These are phyloP conservation scores for Phallusia fumigata DNA, from an alignment of 23 tunicate species.

Conservation along the genomic window DNA sequence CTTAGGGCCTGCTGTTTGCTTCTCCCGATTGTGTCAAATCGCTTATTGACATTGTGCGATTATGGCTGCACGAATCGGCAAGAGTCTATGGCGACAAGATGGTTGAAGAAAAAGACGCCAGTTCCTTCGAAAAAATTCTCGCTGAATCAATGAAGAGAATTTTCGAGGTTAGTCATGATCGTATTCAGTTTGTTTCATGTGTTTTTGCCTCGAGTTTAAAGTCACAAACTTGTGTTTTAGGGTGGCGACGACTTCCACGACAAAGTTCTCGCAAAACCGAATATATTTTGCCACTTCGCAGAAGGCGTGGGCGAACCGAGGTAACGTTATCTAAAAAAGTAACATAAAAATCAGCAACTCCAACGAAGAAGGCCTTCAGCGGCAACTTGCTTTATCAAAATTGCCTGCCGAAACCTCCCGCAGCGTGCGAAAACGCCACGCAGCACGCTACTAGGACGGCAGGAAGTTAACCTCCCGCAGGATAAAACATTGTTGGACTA, in stretches of 20 bases:
- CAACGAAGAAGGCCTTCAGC: too few relatives aligned
- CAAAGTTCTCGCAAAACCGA: slow-evolving; percentile 67
- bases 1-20: slow-evolving; percentile 82
- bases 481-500: too few relatives aligned
- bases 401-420: too few relatives aligned
- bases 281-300: slow-evolving; percentile 87
- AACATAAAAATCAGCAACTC: too few relatives aligned
- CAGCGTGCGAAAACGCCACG: too few relatives aligned
- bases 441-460: too few relatives aligned
- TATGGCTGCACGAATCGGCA: slow-evolving; percentile 86
- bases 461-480: too few relatives aligned
- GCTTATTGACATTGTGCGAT: slow-evolving; percentile 53
- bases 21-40: slow-evolving; percentile 72
- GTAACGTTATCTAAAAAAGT: slow-evolving; percentile 1
- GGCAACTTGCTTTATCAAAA: too few relatives aligned
- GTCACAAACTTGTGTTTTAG: slow-evolving; percentile 17
- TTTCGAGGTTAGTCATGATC: slow-evolving; percentile 60
- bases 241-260: slow-evolving; percentile 80
- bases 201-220: too few relatives aligned
- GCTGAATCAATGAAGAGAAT: slow-evolving; percentile 42
- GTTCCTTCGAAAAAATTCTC: slow-evolving; percentile 60
- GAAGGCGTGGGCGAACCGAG: slow-evolving; percentile 88
- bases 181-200: too few relatives aligned
- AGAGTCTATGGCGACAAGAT: slow-evolving; percentile 92
- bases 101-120: slow-evolving; percentile 73